Evolutionary conservation across 2,113 vertebrate genomes (phyloP).

Genomic region (Isurus oxyrinchus): DNA sequence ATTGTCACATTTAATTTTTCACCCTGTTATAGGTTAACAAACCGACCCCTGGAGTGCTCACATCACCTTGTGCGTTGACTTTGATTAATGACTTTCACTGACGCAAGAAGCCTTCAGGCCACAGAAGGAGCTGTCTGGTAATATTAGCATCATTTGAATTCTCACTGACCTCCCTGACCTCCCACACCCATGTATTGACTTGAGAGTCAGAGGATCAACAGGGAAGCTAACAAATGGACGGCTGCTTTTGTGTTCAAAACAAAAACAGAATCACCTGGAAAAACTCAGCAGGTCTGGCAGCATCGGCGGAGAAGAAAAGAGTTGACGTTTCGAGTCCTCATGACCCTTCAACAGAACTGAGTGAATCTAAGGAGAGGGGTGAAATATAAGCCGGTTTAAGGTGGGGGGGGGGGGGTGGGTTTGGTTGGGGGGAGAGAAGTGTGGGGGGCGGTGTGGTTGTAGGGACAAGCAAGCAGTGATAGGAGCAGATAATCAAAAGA

Average conservation of each 20-base stretch:
- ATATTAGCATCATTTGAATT: constrained; percentile 24
- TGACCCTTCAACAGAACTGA: too few relatives aligned
- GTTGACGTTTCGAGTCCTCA: too few relatives aligned
- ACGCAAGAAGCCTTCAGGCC: constrained; percentile 12
- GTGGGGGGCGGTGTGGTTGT: too few relatives aligned
- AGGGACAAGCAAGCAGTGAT: too few relatives aligned
- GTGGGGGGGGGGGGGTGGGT: too few relatives aligned
- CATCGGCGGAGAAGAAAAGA: too few relatives aligned
- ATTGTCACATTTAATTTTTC: constrained; percentile 2
- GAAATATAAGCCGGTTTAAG: too few relatives aligned
- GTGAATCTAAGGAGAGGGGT: too few relatives aligned
- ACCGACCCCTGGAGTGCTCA: neutral
- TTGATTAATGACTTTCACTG: constrained; percentile 20
- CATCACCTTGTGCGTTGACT: neutral
- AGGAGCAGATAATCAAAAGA: too few relatives aligned
- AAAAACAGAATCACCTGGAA: too few relatives aligned
- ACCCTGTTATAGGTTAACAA: constrained; percentile 23
- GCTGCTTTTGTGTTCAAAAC: neutral
- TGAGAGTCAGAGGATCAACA: neutral
- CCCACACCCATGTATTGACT: neutral
- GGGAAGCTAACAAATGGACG: neutral
- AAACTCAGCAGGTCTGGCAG: too few relatives aligned
- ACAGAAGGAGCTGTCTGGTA: constrained; percentile 26
- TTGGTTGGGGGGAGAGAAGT: too few relatives aligned
- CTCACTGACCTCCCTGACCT: constrained; percentile 12